Conservation (phyloP, 2,113 vertebrate species). For the Arizona elegans region DNA sequence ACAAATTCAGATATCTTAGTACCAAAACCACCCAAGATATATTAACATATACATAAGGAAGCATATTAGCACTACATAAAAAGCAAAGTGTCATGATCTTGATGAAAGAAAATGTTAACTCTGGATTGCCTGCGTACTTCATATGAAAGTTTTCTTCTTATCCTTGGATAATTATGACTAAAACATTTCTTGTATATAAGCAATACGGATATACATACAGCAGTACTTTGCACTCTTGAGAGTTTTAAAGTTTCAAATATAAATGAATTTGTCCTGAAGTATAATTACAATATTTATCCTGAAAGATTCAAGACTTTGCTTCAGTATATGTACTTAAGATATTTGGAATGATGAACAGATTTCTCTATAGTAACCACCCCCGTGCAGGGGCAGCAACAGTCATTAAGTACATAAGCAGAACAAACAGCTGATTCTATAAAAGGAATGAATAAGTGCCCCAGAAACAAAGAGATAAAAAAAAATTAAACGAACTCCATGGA, state of each 20-base stretch:
- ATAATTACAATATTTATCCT: constrained; percentile 10
- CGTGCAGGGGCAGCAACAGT: neutral
- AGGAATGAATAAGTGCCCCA: neutral
- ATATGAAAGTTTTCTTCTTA: constrained; percentile 7
- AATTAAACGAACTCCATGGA: constrained; percentile 8
- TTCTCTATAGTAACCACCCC: constrained; percentile 9
- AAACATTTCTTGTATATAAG: constrained; percentile 2
- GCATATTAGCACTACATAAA: neutral
- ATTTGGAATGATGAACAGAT: neutral
- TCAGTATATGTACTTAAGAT: neutral
- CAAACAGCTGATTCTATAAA: constrained; percentile 21
- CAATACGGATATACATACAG: neutral
- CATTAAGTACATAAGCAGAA: neutral
- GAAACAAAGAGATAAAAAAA: neutral
- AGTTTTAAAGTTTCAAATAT: constrained; percentile 10
- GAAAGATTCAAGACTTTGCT: neutral
- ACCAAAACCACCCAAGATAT: neutral
- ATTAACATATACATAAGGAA: neutral
- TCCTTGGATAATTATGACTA: neutral
- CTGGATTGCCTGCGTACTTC: neutral
- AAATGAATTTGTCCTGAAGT: constrained; percentile 3
- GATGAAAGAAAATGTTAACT: constrained; percentile 4
- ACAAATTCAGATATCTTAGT: neutral
- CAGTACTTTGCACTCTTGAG: neutral
- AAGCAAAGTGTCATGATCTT: neutral